phyloP scores from a whole-genome alignment of 2,113 vertebrate genomes.

The Otocyon megalotis region DNA sequence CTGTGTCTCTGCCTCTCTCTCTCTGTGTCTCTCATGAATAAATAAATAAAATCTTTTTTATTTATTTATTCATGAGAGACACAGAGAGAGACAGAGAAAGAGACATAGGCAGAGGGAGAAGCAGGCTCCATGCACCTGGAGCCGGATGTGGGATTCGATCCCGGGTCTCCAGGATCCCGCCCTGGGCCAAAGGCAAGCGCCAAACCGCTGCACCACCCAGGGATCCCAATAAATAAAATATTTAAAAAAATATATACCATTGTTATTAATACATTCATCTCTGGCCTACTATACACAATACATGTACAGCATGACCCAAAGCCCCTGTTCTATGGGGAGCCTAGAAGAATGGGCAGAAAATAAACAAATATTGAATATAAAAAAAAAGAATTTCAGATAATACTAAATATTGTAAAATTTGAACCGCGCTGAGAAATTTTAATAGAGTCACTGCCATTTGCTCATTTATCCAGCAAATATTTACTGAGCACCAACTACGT shows the following conservation, averaged over 20 bases:
- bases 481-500: not conserved
- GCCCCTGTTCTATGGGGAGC: not conserved
- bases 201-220: too few species aligned
- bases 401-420: not conserved
- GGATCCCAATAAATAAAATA: too few species aligned
- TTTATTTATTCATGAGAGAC: too few species aligned
- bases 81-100: too few species aligned
- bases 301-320: not conserved
- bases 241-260: not conserved
- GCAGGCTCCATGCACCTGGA: too few species aligned
- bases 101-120: too few species aligned
- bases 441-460: not conserved
- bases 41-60: too few species aligned
- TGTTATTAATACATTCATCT: not conserved
- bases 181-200: too few species aligned
- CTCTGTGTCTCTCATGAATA: too few species aligned
- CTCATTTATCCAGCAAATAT: constrained; percentile 3
- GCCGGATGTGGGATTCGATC: too few species aligned
- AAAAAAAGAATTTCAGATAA: not conserved
- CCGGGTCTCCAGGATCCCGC: too few species aligned
- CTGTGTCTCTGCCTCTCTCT: too few species aligned
- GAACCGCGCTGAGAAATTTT: not conserved
- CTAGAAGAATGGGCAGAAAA: not conserved
- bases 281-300: not conserved
- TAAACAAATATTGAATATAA: not conserved